Conservation (phyloP, 2,113 vertebrate genomes). For the Gymnogyps californianus region DNA sequence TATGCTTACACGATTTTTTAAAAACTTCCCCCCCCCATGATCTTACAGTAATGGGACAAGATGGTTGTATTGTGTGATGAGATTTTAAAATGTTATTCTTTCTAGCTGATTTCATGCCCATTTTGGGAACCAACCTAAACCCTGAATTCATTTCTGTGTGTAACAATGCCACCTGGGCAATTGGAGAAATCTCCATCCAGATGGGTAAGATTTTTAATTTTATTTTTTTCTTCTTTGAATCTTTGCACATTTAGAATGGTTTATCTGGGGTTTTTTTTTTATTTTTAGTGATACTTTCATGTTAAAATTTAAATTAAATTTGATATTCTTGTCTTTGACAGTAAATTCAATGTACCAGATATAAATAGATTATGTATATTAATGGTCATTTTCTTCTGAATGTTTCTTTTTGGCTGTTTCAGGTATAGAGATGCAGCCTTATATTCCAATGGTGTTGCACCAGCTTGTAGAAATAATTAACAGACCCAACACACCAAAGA, state of each 20-base stretch:
- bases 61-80: background rate
- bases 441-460: constrained; percentile 94
- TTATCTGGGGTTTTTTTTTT: background rate
- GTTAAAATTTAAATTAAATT: background rate
- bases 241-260: background rate
- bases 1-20: background rate
- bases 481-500: constrained; percentile 99
- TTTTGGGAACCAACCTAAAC: constrained; percentile 95
- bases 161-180: constrained; percentile 98
- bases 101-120: constrained; percentile 95
- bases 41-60: no score
- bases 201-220: constrained; percentile 91
- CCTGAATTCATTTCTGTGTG: constrained; percentile 98
- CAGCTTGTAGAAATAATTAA: constrained; percentile 99
- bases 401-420: constrained; percentile 53
- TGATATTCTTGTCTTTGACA: background rate
- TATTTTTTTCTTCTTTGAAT: background rate
- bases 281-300: background rate
- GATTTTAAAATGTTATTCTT: constrained; percentile 53
- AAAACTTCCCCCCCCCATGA: no score
- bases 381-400: constrained; percentile 26
- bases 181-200: constrained; percentile 96
- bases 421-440: constrained; percentile 98
- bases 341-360: background rate
- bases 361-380: background rate